Evolutionary conservation across 2,888 invertebrate species (phyloP).

Genomic region (Drosophila niveifrons): DNA sequence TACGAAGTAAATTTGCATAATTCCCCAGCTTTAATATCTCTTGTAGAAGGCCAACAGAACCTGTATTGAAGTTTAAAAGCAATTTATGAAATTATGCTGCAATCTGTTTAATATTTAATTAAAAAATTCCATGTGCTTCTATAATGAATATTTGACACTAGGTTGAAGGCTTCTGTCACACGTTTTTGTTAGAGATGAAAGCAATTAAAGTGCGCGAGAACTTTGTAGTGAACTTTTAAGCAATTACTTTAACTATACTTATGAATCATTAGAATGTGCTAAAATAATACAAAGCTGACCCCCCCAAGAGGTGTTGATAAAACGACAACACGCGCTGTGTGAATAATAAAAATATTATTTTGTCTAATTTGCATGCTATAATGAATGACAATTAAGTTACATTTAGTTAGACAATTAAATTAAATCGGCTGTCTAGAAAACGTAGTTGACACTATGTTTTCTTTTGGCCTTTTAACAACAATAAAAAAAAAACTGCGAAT

Average conservation of each 20-base stretch:
- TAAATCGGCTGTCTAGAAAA: too few species aligned
- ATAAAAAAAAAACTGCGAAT: too few species aligned
- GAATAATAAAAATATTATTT: too few species aligned
- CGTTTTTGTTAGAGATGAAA: neutral
- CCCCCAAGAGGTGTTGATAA: too few species aligned
- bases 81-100: neutral
- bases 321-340: too few species aligned
- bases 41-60: neutral
- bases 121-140: neutral
- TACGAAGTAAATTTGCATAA: neutral
- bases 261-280: neutral
- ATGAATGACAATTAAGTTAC: too few species aligned
- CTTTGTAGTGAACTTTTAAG: neutral
- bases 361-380: too few species aligned
- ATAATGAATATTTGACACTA: neutral
- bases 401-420: too few species aligned
- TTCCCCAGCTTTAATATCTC: too few species aligned
- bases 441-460: too few species aligned
- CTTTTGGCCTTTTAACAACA: too few species aligned
- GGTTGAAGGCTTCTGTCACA: neutral
- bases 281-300: too few species aligned
- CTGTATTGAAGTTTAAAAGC: neutral
- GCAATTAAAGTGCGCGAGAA: neutral
- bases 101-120: neutral
- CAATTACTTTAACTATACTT: neutral